Base-by-base conservation (phyloP, 2,888 invertebrate species). In the Tachystola acroxantha region DNA sequence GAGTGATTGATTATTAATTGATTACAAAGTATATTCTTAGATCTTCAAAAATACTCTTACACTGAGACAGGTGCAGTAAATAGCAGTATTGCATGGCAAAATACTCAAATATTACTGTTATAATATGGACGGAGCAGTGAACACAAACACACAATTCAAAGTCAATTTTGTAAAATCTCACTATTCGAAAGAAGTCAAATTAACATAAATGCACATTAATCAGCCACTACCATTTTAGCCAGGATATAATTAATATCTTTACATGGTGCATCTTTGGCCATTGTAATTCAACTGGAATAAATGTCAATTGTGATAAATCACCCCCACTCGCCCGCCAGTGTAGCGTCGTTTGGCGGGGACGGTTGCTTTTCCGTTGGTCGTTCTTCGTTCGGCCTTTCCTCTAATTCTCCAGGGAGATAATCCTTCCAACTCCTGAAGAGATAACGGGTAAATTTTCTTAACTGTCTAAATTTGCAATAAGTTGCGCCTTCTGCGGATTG, bases 401-500 rank as follows among this genome's bases (percentile, higher is more conserved):
- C 81, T 39, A 93, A 76, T 43, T 93, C 93, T 0, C 94, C 95
- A 0, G 96, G 96, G 24, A 97, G 87, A 66, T 97, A 96, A 65
- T 96, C 96, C 74, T 96, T 96, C 96, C 96, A 97, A 65, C 96
- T 96, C 53, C 96, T 89, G 59, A 96, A 96, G 45, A 97, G 81
- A 66, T 97, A 97, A 34, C 96, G 88, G 0, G 97, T 97, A 64
- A 97, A 96, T 70, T 97, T 97, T 46, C 96, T 88, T 14, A 97
- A 80, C 64, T 97, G 96, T 31, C 96, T 81, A 66, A 97, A 97
- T 71, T 97, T 97, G 73, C 97, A 97, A 61, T 96, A 97, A 0
- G 96, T 96, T 0, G 96, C 96, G 0, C 96, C 96, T 64, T 97
- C 96, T 0, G 96, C 96, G 0, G 96, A 96, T 64, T 96, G 96